These are phyloP conservation scores for Himalopsyche japonica DNA, from an alignment of 2,888 invertebrate species.

Conservation along the genomic window DNA sequence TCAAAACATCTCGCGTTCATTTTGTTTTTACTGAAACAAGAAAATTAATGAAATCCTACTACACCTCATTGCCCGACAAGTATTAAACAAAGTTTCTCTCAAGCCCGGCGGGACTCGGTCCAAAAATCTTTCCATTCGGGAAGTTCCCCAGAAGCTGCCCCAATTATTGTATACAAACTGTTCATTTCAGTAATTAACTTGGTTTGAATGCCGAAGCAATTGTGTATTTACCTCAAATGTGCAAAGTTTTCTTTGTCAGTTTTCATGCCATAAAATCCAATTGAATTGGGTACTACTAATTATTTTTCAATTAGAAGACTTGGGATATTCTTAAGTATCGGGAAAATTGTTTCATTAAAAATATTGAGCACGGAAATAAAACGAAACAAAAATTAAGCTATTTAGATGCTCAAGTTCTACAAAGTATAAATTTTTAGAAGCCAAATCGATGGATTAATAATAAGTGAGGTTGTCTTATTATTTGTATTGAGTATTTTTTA, in stretches of 20 bases:
- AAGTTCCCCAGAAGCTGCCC: background rate
- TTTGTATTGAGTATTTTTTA: too few species aligned
- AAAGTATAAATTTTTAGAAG: background rate
- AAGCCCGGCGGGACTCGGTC: background rate
- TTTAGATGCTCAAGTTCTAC: background rate
- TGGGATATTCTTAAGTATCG: background rate
- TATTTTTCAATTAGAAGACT: background rate
- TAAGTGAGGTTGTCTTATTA: too few species aligned
- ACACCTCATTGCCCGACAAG: background rate
- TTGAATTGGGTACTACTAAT: background rate
- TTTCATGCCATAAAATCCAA: background rate
- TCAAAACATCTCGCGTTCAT: background rate
- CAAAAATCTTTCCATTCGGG: background rate
- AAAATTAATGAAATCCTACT: background rate
- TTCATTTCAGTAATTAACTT: slow-evolving; percentile 4
- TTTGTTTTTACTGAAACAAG: background rate
- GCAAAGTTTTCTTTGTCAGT: slow-evolving; percentile 1
- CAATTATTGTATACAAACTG: slow-evolving; percentile 7
- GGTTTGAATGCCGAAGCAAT: slow-evolving; percentile 7
- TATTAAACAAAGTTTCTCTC: background rate
- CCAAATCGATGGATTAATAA: too few species aligned
- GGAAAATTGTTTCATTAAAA: background rate
- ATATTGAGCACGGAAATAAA: background rate
- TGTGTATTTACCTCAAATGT: slow-evolving; percentile 7
- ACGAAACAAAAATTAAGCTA: background rate